phyloP scores from a whole-genome alignment of 2,888 invertebrate species.

The Apamea epomidion region DNA sequence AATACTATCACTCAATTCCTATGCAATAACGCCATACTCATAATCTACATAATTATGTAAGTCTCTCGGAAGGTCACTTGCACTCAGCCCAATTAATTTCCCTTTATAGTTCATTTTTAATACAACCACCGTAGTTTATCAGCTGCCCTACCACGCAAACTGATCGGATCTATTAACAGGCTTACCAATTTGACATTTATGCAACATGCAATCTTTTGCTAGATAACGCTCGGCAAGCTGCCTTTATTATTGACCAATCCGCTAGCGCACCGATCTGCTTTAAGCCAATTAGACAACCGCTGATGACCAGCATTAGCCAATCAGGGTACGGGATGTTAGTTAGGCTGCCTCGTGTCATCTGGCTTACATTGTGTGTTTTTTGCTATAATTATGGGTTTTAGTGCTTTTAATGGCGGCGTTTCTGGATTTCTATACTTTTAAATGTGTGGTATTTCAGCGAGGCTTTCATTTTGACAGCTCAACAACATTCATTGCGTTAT shows the following conservation, averaged over 20 bases:
- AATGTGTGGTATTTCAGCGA: background rate
- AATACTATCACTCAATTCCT: background rate
- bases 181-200: conserved; percentile 53
- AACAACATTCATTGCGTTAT: too few species aligned
- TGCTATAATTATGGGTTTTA: background rate
- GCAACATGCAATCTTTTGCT: conserved; percentile 42
- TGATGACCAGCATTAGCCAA: conserved; percentile 23
- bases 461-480: too few species aligned
- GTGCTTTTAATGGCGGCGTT: background rate
- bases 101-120: conserved; percentile 15
- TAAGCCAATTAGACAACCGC: conserved; percentile 48
- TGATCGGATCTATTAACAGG: conserved; percentile 45
- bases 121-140: conserved; percentile 26
- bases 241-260: conserved; percentile 39
- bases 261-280: conserved; percentile 14
- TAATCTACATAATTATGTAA: background rate
- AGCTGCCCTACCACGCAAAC: conserved; percentile 45
- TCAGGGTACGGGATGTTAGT: conserved; percentile 12
- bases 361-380: conserved; percentile 20
- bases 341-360: background rate
- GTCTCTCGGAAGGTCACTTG: background rate
- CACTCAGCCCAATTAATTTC: conserved; percentile 33
- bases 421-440: background rate
- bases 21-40: background rate
- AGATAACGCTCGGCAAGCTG: conserved; percentile 22